These are phyloP conservation scores for Habrosyne pyritoides DNA, from an alignment of 2,888 invertebrate species.

Conservation along the genomic window DNA sequence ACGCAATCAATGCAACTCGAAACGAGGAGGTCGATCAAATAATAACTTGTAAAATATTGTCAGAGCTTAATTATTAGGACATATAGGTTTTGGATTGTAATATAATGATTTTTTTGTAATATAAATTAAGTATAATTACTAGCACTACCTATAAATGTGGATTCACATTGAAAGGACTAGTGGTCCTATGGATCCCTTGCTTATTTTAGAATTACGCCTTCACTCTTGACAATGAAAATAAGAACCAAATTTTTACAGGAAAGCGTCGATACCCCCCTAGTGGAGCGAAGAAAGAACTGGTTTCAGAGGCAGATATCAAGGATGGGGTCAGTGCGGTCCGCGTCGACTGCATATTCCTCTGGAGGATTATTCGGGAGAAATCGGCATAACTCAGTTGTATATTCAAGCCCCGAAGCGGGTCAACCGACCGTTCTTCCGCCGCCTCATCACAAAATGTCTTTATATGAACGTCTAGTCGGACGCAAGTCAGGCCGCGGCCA, in stretches of 20 bases:
- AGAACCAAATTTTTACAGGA: conserved; percentile 82
- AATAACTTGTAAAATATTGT: too few species aligned
- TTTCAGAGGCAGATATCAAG: conserved; percentile 93
- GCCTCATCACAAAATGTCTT: conserved; percentile 88
- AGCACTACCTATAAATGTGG: too few species aligned
- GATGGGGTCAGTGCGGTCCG: conserved; percentile 93
- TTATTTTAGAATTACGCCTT: too few species aligned
- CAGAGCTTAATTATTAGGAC: too few species aligned
- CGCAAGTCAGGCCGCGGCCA: conserved; percentile 90
- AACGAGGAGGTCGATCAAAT: too few species aligned
- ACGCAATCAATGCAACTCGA: too few species aligned
- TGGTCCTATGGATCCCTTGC: too few species aligned
- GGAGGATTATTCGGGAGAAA: conserved; percentile 89
- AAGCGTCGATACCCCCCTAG: conserved; percentile 94
- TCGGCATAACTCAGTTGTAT: conserved; percentile 90
- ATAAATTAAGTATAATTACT: too few species aligned
- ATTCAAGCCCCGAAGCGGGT: conserved; percentile 86
- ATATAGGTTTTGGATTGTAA: too few species aligned
- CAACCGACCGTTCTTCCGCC: conserved; percentile 65
- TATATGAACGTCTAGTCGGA: conserved; percentile 92
- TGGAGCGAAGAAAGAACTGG: conserved; percentile 94
- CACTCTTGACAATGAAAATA: too few species aligned
- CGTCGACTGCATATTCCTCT: conserved; percentile 93
- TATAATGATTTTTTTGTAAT: too few species aligned
- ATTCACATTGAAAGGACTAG: too few species aligned